Evolutionary conservation across 1,140 invertebrate genomes (phyloP).

Genomic region (Octopus bimaculoides): DNA sequence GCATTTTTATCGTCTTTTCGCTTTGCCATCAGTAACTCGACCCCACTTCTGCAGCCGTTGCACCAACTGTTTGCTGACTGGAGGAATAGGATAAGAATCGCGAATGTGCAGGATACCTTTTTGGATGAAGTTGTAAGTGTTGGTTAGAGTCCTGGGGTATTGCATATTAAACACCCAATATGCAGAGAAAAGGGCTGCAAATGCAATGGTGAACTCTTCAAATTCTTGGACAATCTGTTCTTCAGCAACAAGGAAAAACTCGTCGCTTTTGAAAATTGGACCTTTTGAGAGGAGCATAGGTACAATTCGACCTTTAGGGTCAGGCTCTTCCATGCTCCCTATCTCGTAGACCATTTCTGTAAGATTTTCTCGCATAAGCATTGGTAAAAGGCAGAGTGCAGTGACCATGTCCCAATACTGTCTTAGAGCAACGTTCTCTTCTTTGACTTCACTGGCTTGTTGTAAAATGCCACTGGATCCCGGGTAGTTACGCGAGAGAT

Average conservation of each 20-base stretch:
- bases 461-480: slow-evolving; percentile 40
- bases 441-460: slow-evolving; percentile 42
- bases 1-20: slow-evolving; percentile 15
- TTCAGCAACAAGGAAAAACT: slow-evolving; percentile 50
- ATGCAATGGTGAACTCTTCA: slow-evolving; percentile 52
- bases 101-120: slow-evolving; percentile 42
- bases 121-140: slow-evolving; percentile 52
- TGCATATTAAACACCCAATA: slow-evolving; percentile 55
- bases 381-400: slow-evolving; percentile 45
- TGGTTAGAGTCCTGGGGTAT: slow-evolving; percentile 45
- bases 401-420: slow-evolving; percentile 55
- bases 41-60: slow-evolving; percentile 33
- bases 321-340: slow-evolving; percentile 45
- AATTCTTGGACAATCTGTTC: slow-evolving; percentile 51
- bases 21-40: slow-evolving; percentile 14
- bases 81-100: slow-evolving; percentile 40
- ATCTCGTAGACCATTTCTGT: slow-evolving; percentile 50
- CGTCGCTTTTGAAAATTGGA: slow-evolving; percentile 47
- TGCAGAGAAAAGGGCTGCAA: slow-evolving; percentile 46
- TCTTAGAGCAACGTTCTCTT: slow-evolving; percentile 43
- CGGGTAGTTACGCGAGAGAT: slow-evolving; percentile 35
- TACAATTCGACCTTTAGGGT: slow-evolving; percentile 48
- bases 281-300: slow-evolving; percentile 48
- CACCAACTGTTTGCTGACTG: slow-evolving; percentile 40
- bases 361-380: slow-evolving; percentile 47